Evolutionary conservation across 2,113 vertebrate genomes (phyloP).

Genomic region (Xiphophorus hellerii): DNA sequence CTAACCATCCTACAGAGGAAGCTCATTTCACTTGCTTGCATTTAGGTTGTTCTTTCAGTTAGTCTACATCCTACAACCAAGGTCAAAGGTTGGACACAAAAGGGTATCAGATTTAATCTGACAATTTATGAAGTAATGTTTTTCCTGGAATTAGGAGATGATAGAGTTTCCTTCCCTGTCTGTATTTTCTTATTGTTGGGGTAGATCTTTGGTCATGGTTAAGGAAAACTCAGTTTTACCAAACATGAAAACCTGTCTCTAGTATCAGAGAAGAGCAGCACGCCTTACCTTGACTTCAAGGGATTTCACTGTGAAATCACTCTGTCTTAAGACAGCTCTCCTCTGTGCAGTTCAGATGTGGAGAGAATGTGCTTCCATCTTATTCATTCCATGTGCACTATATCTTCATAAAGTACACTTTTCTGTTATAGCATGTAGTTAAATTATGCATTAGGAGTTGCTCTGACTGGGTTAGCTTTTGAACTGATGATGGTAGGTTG

Average conservation of each 20-base stretch:
- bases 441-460: conserved; percentile 2
- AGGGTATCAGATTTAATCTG: no score
- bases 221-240: conserved; percentile 12
- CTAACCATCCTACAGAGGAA: no score
- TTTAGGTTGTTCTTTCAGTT: no score
- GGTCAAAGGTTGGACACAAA: no score
- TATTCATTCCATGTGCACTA: conserved; percentile 6
- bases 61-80: no score
- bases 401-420: background rate
- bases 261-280: conserved; percentile 3
- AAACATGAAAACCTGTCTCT: conserved; percentile 34
- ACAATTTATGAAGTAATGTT: no score
- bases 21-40: no score
- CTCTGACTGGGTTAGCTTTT: background rate
- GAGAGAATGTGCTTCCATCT: conserved; percentile 14
- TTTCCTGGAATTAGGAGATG: no score
- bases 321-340: background rate
- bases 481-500: conserved; percentile 4
- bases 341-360: conserved; percentile 14
- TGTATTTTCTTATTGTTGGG: no score
- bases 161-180: no score
- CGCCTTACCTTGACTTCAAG: conserved; percentile 9
- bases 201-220: background rate
- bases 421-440: background rate
- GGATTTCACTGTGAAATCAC: conserved; percentile 37